Percentiles rank a stretch among this genome's conserved stretches.
phyloP scores from a whole-genome alignment of 2,113 vertebrate species.

The Struthidea cinerea region DNA sequence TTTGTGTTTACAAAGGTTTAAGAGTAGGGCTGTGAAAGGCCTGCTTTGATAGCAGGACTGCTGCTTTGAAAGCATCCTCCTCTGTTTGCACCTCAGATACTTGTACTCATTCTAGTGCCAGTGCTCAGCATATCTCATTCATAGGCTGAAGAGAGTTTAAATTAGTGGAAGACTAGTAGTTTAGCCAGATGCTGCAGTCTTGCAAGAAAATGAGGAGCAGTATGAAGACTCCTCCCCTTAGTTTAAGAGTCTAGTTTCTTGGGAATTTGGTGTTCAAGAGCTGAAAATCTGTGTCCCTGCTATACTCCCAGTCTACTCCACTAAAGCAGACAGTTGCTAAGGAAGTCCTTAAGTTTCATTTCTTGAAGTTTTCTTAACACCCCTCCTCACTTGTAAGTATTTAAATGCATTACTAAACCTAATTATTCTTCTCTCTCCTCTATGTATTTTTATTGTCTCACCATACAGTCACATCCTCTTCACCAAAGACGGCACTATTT shows the following conservation, averaged over 20 bases:
- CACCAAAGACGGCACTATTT: background rate
- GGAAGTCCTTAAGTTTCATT: background rate
- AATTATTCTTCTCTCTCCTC: background rate
- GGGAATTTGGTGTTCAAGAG: background rate
- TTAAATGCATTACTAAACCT: background rate
- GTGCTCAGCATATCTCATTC: background rate
- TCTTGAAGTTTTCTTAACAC: background rate
- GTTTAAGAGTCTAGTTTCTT: background rate
- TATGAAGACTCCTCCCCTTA: background rate
- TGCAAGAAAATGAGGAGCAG: background rate
- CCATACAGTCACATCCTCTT: background rate
- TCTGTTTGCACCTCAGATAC: background rate
- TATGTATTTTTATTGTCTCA: background rate
- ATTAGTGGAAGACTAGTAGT: background rate
- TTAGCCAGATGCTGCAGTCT: background rate
- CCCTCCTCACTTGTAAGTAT: background rate
- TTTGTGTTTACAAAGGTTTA: background rate
- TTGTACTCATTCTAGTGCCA: background rate
- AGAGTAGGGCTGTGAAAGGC: background rate
- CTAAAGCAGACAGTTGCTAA: background rate
- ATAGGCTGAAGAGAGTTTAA: background rate
- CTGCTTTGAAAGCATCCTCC: background rate
- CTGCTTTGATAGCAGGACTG: background rate
- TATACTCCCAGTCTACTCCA: background rate
- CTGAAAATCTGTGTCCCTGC: background rate